Conservation (phyloP, 2,797 vertebrate species). For the Nothura maculosa region DNA sequence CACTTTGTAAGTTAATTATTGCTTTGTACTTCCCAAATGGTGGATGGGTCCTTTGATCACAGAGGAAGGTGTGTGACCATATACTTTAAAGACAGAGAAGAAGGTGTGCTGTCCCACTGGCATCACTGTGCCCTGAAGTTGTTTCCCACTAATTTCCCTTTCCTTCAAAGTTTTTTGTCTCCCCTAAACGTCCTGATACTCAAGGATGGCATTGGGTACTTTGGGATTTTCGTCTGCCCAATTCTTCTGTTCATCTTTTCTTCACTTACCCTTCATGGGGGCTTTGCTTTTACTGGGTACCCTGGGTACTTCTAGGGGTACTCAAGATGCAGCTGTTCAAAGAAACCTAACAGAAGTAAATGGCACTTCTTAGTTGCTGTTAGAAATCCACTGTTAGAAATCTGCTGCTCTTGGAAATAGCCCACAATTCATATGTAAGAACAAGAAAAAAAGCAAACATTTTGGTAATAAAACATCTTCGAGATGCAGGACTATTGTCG, state of each 20-base stretch:
- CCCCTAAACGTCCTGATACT: background rate
- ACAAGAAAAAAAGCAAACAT: background rate
- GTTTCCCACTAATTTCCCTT: background rate
- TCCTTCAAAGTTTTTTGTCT: background rate
- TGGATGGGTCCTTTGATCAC: slow-evolving; percentile 24
- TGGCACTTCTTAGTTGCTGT: background rate
- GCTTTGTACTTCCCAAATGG: background rate
- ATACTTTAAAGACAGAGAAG: background rate
- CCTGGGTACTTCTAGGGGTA: too few relatives aligned
- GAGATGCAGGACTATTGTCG: background rate
- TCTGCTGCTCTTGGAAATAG: background rate
- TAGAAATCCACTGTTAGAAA: background rate
- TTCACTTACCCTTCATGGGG: background rate
- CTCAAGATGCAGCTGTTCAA: background rate
- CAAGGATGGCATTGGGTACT: background rate
- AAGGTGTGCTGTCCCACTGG: background rate
- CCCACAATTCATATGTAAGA: background rate
- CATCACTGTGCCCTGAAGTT: background rate
- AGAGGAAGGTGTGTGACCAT: slow-evolving; percentile 34
- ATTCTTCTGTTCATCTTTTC: background rate
- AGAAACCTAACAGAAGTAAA: slow-evolving; percentile 10
- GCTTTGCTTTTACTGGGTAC: background rate
- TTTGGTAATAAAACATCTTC: background rate
- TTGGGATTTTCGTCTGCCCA: background rate
- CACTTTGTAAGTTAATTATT: slow-evolving; percentile 55